Base-by-base conservation (phyloP, 2,888 invertebrate genomes). In the Dolomedes plantarius region DNA sequence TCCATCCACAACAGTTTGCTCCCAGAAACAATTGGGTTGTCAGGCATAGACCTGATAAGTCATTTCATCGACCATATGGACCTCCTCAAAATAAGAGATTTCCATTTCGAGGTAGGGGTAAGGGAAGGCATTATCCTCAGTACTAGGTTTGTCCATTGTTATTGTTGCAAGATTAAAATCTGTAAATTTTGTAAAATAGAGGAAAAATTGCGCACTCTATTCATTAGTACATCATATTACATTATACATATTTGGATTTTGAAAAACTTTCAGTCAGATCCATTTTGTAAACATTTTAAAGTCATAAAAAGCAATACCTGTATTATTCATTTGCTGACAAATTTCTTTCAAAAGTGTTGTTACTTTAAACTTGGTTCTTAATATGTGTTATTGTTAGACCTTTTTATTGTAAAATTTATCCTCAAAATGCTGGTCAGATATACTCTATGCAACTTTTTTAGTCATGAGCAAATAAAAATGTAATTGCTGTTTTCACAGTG, bases 61-160 rank as follows among this genome's bases (percentile, higher is more conserved):
- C 32, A 16, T 56, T 56, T 56, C 27, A 67, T 19, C 31, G 76
- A 2, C 77, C 73, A 13, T 77, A 73, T 67, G 77, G 77, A 36
- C 73, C 77, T 27, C 73, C 77, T 5, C 65, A 29, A 2, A 68
- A 77, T 27, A 85, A 85, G 67, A 65, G 83, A 41, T 77, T 77
- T 39, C 62, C 77, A n/a, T 77, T 73, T 28, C 41, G 83, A 23
- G 83, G 83, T 9, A 77, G 83, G 36, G 83, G 83, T 16, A 56
- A 77, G 72, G 77, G 73, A 41, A 67, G 83, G 7, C 72, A 31
- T 36, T 36, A 28, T 23, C 69, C 68, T 9, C 74, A 62, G 19
- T 82, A 75, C 46, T 80, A 50, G 67, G 72, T 78, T 16, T 50
- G 16, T 11, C 16, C 16, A 2, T 56, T 56, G 23, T 56, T 56